A percentile compares a stretch with the other conserved stretches of the same genome.
phyloP scores from a whole-genome alignment of 1,140 invertebrate genomes.

The Helicorthomorpha holstii region DNA sequence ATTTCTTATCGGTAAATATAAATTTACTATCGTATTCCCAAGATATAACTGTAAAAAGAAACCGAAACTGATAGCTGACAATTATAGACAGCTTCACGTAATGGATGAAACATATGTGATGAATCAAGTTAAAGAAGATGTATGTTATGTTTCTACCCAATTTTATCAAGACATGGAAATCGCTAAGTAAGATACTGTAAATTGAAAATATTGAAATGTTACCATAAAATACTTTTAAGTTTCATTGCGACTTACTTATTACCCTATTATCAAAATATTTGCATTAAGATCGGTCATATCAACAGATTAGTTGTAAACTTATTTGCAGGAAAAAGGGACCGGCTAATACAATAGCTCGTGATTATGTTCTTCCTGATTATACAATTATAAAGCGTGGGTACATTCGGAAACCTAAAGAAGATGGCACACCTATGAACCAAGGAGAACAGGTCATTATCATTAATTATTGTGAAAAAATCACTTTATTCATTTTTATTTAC shows the following conservation, averaged over 20 bases:
- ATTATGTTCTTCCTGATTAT: conserved; percentile 94
- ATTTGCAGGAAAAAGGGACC: conserved; percentile 29
- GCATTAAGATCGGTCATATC: too few relatives aligned
- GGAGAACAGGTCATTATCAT: conserved; percentile 32
- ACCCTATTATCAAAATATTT: too few relatives aligned
- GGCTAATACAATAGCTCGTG: conserved; percentile 51
- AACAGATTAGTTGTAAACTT: too few relatives aligned
- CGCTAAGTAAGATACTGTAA: conserved; percentile 32
- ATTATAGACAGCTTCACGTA: conserved; percentile 71
- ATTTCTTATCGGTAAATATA: conserved; percentile 57
- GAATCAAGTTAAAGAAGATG: conserved; percentile 96
- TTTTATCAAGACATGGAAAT: conserved; percentile 69
- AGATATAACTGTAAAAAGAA: too few relatives aligned
- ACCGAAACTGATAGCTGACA: not conserved
- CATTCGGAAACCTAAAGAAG: conserved; percentile 36
- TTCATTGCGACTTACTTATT: not conserved
- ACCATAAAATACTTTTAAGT: not conserved
- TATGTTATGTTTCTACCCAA: conserved; percentile 80
- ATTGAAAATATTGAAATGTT: not conserved
- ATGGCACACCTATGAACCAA: conserved; percentile 39
- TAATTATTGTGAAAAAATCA: not conserved
- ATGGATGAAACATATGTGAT: conserved; percentile 99
- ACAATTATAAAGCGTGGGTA: conserved; percentile 67
- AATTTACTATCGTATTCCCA: too few relatives aligned
- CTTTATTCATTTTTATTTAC: not conserved